Base-by-base conservation (phyloP, 2,888 invertebrate genomes). In the Drosophila longiperda region DNA sequence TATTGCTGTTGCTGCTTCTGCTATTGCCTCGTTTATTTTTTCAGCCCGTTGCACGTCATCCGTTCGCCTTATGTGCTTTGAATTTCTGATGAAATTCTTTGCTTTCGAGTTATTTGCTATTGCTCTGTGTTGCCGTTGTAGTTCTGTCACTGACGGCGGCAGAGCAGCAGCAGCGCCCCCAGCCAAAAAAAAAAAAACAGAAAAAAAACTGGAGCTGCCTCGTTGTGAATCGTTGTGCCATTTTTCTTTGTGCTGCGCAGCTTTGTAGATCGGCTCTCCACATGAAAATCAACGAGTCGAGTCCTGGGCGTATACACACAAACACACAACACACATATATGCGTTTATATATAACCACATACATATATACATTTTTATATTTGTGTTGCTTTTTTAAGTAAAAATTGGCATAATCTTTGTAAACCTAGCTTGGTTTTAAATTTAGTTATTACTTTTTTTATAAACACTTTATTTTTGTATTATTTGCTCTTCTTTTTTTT, bases 11-110 rank as follows among this genome's bases (percentile, higher is more conserved):
- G 63, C 68, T 50, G 74, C 64, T 45, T 65, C 36, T 48, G 38
- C 38, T 26, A 5, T 53, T 59, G 66, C 45, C 68, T 72, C 69
- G 82, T 83, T 81, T 23, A 45, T 81, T 68, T 86, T 84, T 86
- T 81, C 84, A 84, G 80, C 63, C 78, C 80, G 74, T 78, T 83
- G 87, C 88, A 85, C 85, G 88, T 88, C 85, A 85, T 86, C 83
- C 84, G 88, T 80, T 80, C 65, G 77, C 59, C 73, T 77, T 81
- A 70, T 85, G 78, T 87, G 84, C 84, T 89, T 82, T 88, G 85
- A 90, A 87, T 87, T 90, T 91, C 90, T 91, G 91, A 87, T 90
- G 90, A 91, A 90, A 91, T 90, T 90, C 90, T 89, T 91, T 86
- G 82, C 85, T 87, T 89, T 87, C 82, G 83, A 89, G 80, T 89